phyloP scores from a whole-genome alignment of 2,888 invertebrate genomes.

The Heliothis peltigera region DNA sequence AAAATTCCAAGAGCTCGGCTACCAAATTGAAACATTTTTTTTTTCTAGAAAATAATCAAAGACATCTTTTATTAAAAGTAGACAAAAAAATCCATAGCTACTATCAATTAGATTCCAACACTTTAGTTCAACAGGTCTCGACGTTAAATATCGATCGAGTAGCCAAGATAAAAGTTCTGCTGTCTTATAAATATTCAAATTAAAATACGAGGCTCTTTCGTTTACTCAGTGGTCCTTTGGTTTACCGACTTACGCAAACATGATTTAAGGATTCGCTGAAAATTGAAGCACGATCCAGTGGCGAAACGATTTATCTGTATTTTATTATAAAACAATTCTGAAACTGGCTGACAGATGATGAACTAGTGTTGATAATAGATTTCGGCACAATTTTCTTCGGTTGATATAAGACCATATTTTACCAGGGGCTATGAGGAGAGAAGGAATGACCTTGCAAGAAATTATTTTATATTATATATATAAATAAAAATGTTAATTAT shows the following conservation, averaged over 20 bases:
- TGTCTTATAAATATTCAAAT: constrained; percentile 58
- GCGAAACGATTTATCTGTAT: constrained; percentile 6
- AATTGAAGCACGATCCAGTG: not conserved
- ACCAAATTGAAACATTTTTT: too few relatives aligned
- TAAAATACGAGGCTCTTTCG: constrained; percentile 33
- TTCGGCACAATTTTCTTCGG: not conserved
- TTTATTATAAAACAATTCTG: not conserved
- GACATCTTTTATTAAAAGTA: not conserved
- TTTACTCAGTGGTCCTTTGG: constrained; percentile 13
- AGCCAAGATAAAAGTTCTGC: constrained; percentile 33
- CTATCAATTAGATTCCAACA: constrained; percentile 36
- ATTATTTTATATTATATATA: too few relatives aligned
- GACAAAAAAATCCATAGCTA: not conserved
- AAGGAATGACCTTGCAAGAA: too few relatives aligned
- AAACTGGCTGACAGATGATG: not conserved
- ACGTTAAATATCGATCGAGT: constrained; percentile 47
- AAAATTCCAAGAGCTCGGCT: too few relatives aligned
- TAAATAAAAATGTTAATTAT: too few relatives aligned
- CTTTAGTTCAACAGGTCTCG: constrained; percentile 56
- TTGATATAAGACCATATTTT: not conserved
- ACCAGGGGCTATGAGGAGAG: too few relatives aligned
- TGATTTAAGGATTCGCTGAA: constrained; percentile 36
- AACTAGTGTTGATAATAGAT: too few relatives aligned
- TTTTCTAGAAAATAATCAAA: too few relatives aligned
- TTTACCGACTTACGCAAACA: constrained; percentile 21